Evolutionary conservation across 1,140 invertebrate genomes (phyloP), one percentile per base, ranked within the genome.

Genomic region (Orussus abietinus): DNA sequence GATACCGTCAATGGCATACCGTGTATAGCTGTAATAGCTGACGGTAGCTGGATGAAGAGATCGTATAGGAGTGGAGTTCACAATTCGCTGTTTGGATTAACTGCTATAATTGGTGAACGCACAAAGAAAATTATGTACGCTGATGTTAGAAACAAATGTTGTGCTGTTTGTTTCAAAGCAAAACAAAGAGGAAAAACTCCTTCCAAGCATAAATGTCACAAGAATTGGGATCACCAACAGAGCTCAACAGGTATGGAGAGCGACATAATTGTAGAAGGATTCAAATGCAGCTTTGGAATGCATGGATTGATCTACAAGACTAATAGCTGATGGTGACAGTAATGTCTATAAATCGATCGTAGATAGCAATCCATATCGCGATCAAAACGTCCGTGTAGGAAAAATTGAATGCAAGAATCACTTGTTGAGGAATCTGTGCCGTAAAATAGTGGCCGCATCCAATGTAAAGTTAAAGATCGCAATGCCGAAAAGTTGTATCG

Each of bases 241-340:
- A 32, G 36, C 20, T 64, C 66, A 3, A 61, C 58, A 3, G 49
- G 47, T 5, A 75, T 75, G 70, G 71, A 76, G 44, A 13, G 55
- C 9, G 53, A 59, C 36, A 63, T 66, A 6, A 58, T 76, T 19
- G 38, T 64, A 42, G 47, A 67, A 57, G 55, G 72, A 21, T 64
- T 66, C 49, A 19, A 51, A 46, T 4, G 32, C 35, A 60, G 63
- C 17, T 19, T 54, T 42, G 33, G 53, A 18, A 49, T 47, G 41
- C 45, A 66, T 37, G 54, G 51, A 10, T 11, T 64, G 1, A 56
- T 58, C 20, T 67, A 66, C 35, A 45, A 40, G 7, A 42, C 38
- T 69, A 2, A 57, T 69, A 22, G 50, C 53, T 7, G 66, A 69
- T 49, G 64, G 61, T 2, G 65, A 67, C 32, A 57, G 58, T 26